Evolutionary conservation across 2,113 vertebrate genomes (phyloP).

Genomic region (Larimichthys crocea): DNA sequence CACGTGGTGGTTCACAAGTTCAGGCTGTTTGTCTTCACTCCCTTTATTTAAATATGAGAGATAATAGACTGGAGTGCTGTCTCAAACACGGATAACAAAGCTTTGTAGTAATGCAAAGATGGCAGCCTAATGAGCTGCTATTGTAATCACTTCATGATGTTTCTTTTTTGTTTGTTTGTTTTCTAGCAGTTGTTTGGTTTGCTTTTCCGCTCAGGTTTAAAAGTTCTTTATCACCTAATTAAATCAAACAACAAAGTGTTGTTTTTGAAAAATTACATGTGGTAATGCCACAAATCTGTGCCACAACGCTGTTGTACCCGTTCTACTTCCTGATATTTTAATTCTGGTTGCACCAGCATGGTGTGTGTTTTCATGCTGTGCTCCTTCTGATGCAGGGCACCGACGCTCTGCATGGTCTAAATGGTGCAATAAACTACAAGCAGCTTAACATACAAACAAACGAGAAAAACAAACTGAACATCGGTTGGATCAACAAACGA

Average conservation of each 20-base stretch:
- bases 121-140: not conserved
- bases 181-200: not conserved
- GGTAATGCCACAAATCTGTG: not conserved
- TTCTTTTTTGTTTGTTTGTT: not conserved
- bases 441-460: not conserved
- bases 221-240: not conserved
- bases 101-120: not conserved
- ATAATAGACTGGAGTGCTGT: not conserved
- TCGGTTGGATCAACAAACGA: no score
- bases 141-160: not conserved
- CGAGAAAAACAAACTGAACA: no score
- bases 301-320: not conserved
- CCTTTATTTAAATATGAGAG: not conserved
- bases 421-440: not conserved
- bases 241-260: not conserved
- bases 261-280: not conserved
- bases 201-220: not conserved
- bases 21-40: not conserved
- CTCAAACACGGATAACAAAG: not conserved
- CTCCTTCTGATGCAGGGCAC: not conserved
- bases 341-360: constrained; percentile 12
- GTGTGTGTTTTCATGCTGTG: constrained; percentile 17
- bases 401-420: not conserved
- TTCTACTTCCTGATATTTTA: constrained; percentile 29
- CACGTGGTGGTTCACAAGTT: not conserved